Percentiles rank a stretch among this genome's conserved stretches.
phyloP scores from a whole-genome alignment of 2,113 vertebrate genomes.

The Microtus oregoni region DNA sequence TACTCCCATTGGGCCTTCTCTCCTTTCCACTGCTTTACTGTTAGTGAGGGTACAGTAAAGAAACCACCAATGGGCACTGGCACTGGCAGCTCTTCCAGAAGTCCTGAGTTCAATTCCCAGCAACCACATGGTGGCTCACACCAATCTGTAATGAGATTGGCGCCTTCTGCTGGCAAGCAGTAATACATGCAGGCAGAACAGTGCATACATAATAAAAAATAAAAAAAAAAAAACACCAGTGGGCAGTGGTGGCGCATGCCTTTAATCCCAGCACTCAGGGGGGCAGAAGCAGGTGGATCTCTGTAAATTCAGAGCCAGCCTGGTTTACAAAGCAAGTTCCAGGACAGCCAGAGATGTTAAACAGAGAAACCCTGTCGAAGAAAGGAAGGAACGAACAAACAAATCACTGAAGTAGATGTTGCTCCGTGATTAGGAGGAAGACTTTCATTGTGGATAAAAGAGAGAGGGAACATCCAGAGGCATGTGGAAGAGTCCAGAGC shows the following conservation, averaged over 20 bases:
- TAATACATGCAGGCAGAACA: too few relatives aligned
- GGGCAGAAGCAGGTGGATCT: not conserved
- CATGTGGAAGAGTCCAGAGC: not conserved
- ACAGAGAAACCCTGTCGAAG: not conserved
- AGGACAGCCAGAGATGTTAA: not conserved
- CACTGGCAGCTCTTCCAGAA: too few relatives aligned
- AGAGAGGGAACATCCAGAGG: not conserved
- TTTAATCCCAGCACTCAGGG: not conserved
- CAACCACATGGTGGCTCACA: too few relatives aligned
- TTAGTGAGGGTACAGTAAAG: not conserved
- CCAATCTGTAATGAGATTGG: too few relatives aligned
- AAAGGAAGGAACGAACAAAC: not conserved
- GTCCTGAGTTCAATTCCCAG: too few relatives aligned
- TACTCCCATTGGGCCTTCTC: not conserved
- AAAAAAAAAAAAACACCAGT: too few relatives aligned
- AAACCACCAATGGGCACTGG: not conserved
- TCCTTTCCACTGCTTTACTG: not conserved
- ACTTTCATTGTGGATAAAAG: not conserved
- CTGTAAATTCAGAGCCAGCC: not conserved
- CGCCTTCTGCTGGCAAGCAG: too few relatives aligned
- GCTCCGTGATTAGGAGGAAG: not conserved
- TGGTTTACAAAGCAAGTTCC: not conserved
- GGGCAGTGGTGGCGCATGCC: not conserved
- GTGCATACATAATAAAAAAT: too few relatives aligned
- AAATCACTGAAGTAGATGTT: not conserved